Evolutionary conservation across 2,113 vertebrate species (phyloP).

Genomic region (Cinclus cinclus): DNA sequence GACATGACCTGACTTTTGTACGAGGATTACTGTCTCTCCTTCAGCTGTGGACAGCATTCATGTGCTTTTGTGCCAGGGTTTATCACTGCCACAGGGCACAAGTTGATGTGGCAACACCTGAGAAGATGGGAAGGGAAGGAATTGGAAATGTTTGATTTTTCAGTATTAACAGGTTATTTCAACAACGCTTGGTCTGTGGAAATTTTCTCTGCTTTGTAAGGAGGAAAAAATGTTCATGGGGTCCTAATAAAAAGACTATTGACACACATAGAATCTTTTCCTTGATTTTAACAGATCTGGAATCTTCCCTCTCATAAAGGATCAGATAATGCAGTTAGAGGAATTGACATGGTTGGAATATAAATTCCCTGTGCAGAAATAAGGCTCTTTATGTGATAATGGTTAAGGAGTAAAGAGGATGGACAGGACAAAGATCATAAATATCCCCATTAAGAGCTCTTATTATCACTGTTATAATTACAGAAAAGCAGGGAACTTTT

Average conservation of each 20-base stretch:
- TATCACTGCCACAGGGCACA: background rate
- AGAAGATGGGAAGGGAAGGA: background rate
- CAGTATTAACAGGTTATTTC: background rate
- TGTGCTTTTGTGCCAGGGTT: rapidly evolving
- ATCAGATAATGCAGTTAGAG: background rate
- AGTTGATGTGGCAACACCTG: background rate
- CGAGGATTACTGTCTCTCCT: background rate
- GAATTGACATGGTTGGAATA: background rate
- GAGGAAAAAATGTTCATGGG: background rate
- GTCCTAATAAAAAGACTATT: background rate
- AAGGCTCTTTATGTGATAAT: background rate
- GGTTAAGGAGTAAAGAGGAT: background rate
- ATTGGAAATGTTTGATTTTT: background rate
- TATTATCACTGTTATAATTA: background rate
- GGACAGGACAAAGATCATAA: background rate
- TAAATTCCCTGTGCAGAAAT: background rate
- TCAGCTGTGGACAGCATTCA: rapidly evolving
- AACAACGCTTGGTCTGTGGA: background rate
- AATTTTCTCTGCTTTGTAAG: background rate
- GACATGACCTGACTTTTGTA: background rate
- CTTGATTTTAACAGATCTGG: background rate
- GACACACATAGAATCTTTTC: background rate
- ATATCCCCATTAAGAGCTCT: background rate
- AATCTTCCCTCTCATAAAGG: background rate
- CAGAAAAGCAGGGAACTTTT: background rate